Base-by-base conservation (phyloP, 2,888 invertebrate species). In the Tiliacea citrago region DNA sequence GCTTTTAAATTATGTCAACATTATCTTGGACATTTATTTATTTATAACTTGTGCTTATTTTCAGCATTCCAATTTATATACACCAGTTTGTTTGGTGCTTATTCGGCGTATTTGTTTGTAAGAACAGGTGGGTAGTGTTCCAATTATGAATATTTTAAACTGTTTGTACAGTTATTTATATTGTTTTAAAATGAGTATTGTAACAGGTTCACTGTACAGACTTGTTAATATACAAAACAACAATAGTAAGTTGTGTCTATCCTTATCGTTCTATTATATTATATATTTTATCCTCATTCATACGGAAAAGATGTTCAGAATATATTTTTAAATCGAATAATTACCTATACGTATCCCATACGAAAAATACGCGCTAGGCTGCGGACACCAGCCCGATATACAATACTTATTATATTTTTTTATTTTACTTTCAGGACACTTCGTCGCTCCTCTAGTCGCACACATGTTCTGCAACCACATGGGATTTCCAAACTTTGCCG, bases 391-490 rank as follows among this genome's bases (percentile, higher is more conserved):
- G 9, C 35, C 9, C 9, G 4, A n/a, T 65, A n/a, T 18, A 51
- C 13, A 65, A 35, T 49, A 49, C 35, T 49, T 21, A 49, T 18
- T 21, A n/a, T 51, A 63, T 29, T 58, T 18, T 65, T 51, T 7
- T 10, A 29, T 29, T 24, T 49, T 24, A 5, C 35, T 69, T 81
- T 95, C 96, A 97, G 99, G 99, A 55, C 99, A 99, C 93, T 97
- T 99, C 88, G 96, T 98, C 29, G 98, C 99, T 1, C 98, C 99
- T 6, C 97, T 99, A 86, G 94, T 99, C 24, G 99, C 98, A 2
- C 99, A 99, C 93, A 98, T 98, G 51, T 99, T 99, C 93, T 99
- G 99, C 94, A 99, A 99, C 94, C 98, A 99, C 94, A 99, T 99
- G 99, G 99, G 99, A 12, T 98, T 99, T 91, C 99, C 99, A 0